Evolutionary conservation across 2,797 vertebrate genomes (phyloP).

Genomic region (Etheostoma perlongum): DNA sequence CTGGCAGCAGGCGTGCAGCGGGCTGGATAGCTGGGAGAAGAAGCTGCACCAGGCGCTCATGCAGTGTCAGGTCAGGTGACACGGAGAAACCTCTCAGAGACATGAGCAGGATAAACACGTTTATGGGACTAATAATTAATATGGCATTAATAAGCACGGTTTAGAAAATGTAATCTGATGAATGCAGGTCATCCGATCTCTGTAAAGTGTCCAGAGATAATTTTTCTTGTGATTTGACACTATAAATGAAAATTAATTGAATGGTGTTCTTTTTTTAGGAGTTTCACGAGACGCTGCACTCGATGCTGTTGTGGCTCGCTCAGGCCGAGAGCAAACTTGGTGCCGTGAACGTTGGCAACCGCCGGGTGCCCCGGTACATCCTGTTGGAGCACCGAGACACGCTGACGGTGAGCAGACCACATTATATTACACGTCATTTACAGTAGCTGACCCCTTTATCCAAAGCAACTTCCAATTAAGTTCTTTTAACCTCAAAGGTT

Average conservation of each 20-base stretch:
- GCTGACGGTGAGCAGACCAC: constrained; percentile 82
- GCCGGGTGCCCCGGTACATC: constrained; percentile 51
- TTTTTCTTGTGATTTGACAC: no score
- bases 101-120: no score
- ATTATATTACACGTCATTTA: no score
- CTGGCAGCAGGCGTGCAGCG: constrained; percentile 86
- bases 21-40: constrained; percentile 87
- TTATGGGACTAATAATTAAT: no score
- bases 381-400: constrained; percentile 79
- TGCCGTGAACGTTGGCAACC: constrained; percentile 67
- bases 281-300: constrained; percentile 89
- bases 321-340: constrained; percentile 83
- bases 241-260: no score
- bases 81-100: no score
- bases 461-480: no score
- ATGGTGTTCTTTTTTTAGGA: constrained; percentile 80
- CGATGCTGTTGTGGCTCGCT: constrained; percentile 89
- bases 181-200: no score
- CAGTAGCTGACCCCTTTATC: no score
- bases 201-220: no score
- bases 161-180: neutral
- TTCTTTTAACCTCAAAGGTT: no score
- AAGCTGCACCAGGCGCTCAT: constrained; percentile 85
- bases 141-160: no score
- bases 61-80: constrained; percentile 88